A percentile compares a stretch with the other conserved stretches of the same genome.
Evolutionary conservation across 1,140 invertebrate species (phyloP).

Genomic region (Oscheius sp.): DNA sequence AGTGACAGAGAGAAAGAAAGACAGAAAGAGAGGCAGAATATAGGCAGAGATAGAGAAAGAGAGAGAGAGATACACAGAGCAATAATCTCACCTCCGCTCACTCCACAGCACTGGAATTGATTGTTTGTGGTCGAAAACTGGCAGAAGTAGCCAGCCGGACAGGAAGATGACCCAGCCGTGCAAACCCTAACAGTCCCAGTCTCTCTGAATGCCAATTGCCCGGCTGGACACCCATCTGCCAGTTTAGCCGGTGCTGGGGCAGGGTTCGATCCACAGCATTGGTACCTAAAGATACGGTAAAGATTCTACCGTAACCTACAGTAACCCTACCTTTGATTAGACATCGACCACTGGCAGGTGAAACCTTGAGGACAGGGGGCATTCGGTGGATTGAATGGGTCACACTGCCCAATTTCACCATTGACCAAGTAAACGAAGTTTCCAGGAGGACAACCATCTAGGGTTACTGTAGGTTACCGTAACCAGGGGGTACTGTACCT

Average conservation of each 20-base stretch:
- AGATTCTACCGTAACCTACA: too few species aligned
- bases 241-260: slow-evolving; percentile 16
- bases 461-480: too few species aligned
- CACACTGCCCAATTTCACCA: slow-evolving; percentile 39
- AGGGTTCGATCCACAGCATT: slow-evolving; percentile 41
- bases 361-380: slow-evolving; percentile 38
- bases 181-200: slow-evolving; percentile 30
- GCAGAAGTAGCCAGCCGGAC: slow-evolving; percentile 39
- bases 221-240: slow-evolving; percentile 36
- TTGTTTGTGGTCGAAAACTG: slow-evolving; percentile 37
- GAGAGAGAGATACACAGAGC: too few species aligned
- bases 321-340: slow-evolving; percentile 24
- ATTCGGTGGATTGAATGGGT: slow-evolving; percentile 42
- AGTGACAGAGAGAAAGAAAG: too few species aligned
- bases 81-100: slow-evolving; percentile 22
- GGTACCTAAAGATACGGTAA: slow-evolving; percentile 13
- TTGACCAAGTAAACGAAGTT: slow-evolving; percentile 39
- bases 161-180: slow-evolving; percentile 34
- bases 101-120: slow-evolving; percentile 44
- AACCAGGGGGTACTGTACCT: too few species aligned
- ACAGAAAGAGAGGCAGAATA: too few species aligned
- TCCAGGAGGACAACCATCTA: slow-evolving; percentile 33
- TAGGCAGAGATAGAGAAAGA: too few species aligned
- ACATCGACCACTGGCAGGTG: slow-evolving; percentile 39
- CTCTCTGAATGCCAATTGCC: slow-evolving; percentile 36